Evolutionary conservation across 2,888 invertebrate genomes (phyloP).

Genomic region (Ellobium chinense): DNA sequence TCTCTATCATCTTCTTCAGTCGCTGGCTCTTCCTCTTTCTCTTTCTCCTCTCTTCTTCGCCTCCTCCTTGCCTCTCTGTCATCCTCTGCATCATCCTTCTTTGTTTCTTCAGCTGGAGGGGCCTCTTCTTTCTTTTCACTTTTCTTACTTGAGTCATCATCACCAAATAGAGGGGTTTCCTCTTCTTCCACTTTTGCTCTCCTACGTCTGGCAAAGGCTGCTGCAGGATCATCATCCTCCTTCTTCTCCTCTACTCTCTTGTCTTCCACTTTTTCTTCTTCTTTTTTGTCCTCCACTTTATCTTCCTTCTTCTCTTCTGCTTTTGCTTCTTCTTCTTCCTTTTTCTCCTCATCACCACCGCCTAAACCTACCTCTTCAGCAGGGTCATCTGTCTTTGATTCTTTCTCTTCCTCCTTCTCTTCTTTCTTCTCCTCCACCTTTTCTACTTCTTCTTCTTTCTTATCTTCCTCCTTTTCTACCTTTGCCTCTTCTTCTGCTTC

Average conservation of each 20-base stretch:
- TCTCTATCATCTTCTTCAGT: constrained; percentile 53
- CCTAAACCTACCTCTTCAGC: background rate
- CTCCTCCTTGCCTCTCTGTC: constrained; percentile 43
- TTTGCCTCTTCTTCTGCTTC: background rate
- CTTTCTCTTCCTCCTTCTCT: constrained; percentile 2
- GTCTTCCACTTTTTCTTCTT: constrained; percentile 7
- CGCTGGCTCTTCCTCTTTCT: constrained; percentile 22
- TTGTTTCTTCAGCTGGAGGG: background rate
- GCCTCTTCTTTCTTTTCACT: background rate
- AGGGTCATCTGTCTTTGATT: background rate
- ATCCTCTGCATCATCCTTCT: constrained; percentile 8
- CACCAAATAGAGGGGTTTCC: constrained; percentile 27
- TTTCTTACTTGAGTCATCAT: constrained; percentile 29
- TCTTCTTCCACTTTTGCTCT: background rate
- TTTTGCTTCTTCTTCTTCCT: background rate
- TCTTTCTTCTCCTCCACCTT: constrained; percentile 8
- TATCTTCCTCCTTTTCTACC: constrained; percentile 8
- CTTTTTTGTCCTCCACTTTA: background rate
- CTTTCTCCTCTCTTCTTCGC: constrained; percentile 39
- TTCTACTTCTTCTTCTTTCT: constrained; percentile 17
- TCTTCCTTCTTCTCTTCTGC: background rate
- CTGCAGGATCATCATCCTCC: constrained; percentile 36
- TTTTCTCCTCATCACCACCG: background rate
- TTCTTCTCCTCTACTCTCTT: constrained; percentile 4
- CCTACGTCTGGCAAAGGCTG: constrained; percentile 5